phyloP scores from a whole-genome alignment of 2,797 vertebrate species.

The Numenius phaeopus region DNA sequence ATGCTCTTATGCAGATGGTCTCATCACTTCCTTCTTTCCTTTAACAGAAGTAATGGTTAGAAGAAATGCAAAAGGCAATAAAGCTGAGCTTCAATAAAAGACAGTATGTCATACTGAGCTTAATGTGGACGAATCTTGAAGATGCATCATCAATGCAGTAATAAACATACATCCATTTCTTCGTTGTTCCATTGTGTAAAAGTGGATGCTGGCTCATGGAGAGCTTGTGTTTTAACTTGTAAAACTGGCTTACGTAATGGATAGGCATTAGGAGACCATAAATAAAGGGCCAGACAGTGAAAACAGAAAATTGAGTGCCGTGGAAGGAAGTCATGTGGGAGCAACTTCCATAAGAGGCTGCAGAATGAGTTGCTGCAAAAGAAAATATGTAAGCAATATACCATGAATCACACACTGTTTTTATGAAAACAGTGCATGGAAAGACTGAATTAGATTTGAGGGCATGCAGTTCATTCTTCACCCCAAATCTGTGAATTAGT shows the following conservation, averaged over 20 bases:
- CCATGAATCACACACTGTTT: background rate
- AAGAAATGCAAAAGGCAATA: background rate
- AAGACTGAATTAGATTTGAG: background rate
- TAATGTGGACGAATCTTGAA: background rate
- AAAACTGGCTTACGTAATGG: background rate
- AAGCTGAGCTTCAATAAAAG: background rate
- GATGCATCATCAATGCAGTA: background rate
- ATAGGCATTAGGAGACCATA: background rate
- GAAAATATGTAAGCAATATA: background rate
- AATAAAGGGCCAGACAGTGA: background rate
- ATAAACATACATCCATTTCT: background rate
- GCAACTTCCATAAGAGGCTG: background rate
- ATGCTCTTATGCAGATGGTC: background rate
- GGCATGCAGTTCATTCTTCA: background rate
- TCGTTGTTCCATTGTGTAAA: background rate
- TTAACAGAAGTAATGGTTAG: background rate
- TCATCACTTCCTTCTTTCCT: background rate
- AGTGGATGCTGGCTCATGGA: background rate
- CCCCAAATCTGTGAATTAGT: background rate
- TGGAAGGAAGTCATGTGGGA: background rate
- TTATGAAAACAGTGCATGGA: background rate
- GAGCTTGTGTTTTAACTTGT: background rate
- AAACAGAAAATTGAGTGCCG: background rate
- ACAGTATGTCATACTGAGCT: background rate
- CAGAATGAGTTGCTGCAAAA: background rate